These are phyloP conservation scores for Misgurnus anguillicaudatus DNA, from an alignment of 2,113 vertebrate species.

Conservation along the genomic window DNA sequence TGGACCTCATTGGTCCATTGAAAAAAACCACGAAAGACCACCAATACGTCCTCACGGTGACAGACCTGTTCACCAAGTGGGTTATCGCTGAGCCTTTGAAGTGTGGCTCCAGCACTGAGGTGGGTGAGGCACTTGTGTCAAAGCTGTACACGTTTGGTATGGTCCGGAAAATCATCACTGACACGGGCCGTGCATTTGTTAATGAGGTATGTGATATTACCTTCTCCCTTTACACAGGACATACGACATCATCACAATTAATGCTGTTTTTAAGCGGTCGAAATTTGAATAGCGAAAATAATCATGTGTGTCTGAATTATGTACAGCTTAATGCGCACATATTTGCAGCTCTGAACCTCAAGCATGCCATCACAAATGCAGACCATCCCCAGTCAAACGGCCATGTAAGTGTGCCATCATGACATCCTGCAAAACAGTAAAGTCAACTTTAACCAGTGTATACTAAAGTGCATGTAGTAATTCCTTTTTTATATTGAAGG, in stretches of 20 bases:
- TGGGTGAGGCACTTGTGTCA: constrained; percentile 35
- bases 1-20: too few relatives aligned
- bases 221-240: neutral
- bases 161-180: constrained; percentile 26
- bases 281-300: too few relatives aligned
- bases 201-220: constrained; percentile 16
- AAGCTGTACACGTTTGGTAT: constrained; percentile 27
- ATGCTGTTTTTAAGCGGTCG: neutral
- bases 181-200: constrained; percentile 17
- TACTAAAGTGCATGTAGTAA: too few relatives aligned
- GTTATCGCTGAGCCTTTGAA: constrained; percentile 26
- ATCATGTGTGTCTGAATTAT: too few relatives aligned
- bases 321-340: too few relatives aligned
- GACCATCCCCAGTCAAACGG: neutral
- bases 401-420: neutral
- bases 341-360: too few relatives aligned
- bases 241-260: neutral
- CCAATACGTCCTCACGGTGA: constrained; percentile 27
- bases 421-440: too few relatives aligned
- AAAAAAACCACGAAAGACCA: neutral
- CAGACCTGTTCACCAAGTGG: constrained; percentile 27
- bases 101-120: constrained; percentile 29
- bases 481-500: too few relatives aligned
- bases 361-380: neutral
- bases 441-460: too few relatives aligned